Conservation (phyloP, 1,140 invertebrate genomes). For the Elysia chlorotica region DNA sequence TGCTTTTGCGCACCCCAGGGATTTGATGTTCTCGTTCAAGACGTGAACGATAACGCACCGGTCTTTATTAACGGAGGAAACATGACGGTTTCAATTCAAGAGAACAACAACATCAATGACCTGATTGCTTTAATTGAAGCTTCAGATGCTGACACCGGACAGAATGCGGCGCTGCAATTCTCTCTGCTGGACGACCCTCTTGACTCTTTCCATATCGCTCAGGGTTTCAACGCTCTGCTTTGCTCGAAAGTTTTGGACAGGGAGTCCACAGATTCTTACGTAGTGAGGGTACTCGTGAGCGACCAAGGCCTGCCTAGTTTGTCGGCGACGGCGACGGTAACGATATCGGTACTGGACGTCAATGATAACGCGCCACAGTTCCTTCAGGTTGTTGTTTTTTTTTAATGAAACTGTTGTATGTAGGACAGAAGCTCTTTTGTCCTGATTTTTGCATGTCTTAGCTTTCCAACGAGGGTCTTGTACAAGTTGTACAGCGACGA, state of each 20-base stretch:
- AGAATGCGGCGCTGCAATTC: constrained; percentile 71
- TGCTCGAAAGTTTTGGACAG: constrained; percentile 72
- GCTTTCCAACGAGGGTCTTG: too few relatives aligned
- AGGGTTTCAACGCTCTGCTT: constrained; percentile 69
- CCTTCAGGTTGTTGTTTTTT: too few relatives aligned
- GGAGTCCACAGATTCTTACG: constrained; percentile 81
- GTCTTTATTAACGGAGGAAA: constrained; percentile 85
- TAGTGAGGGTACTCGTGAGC: constrained; percentile 83
- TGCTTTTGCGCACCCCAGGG: constrained; percentile 78
- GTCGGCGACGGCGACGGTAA: constrained; percentile 83
- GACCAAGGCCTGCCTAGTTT: constrained; percentile 75
- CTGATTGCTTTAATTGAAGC: constrained; percentile 70
- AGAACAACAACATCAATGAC: constrained; percentile 36
- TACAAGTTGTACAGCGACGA: too few relatives aligned
- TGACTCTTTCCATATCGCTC: constrained; percentile 66
- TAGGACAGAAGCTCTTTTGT: too few relatives aligned
- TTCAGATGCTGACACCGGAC: constrained; percentile 86
- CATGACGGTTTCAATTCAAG: constrained; percentile 56
- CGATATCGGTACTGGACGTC: constrained; percentile 85
- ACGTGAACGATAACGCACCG: constrained; percentile 95
- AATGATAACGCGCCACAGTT: constrained; percentile 79
- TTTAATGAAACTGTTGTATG: too few relatives aligned
- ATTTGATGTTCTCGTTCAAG: constrained; percentile 87
- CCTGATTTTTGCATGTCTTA: too few relatives aligned
- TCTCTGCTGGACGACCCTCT: constrained; percentile 31